phyloP scores from a whole-genome alignment of 2,888 invertebrate genomes.

The Lydus trimaculatus region DNA sequence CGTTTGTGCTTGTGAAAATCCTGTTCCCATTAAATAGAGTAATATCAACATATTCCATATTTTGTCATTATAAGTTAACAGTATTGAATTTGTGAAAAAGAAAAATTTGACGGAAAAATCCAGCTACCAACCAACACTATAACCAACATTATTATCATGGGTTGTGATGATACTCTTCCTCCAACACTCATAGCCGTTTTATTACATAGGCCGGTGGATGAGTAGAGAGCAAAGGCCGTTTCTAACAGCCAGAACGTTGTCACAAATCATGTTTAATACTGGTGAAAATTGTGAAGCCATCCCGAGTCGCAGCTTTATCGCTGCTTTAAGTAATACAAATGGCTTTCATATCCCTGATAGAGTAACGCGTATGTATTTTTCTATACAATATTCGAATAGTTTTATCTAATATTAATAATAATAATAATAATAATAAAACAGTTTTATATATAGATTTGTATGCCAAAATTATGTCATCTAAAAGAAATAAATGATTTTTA shows the following conservation, averaged over 20 bases:
- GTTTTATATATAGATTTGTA: neutral
- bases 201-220: slow-evolving; percentile 43
- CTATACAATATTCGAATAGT: neutral
- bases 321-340: slow-evolving; percentile 65
- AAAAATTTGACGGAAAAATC: neutral
- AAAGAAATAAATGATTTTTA: slow-evolving; percentile 6
- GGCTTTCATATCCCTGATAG: slow-evolving; percentile 58
- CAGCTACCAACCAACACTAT: neutral
- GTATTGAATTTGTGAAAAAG: neutral
- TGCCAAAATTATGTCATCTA: slow-evolving; percentile 1
- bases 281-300: slow-evolving; percentile 60
- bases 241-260: slow-evolving; percentile 52
- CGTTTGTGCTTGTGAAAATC: too few species aligned
- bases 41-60: neutral
- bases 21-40: neutral
- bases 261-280: slow-evolving; percentile 62
- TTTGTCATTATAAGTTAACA: neutral
- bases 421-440: neutral
- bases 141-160: neutral
- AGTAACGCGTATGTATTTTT: slow-evolving; percentile 39
- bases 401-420: neutral
- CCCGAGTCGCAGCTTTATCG: slow-evolving; percentile 62
- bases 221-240: slow-evolving; percentile 47
- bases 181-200: slow-evolving; percentile 33
- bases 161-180: slow-evolving; percentile 25